Evolutionary conservation across 64 coral and sea anemone genomes (phyloP).

Genomic region (Stichodactyla mertensii): DNA sequence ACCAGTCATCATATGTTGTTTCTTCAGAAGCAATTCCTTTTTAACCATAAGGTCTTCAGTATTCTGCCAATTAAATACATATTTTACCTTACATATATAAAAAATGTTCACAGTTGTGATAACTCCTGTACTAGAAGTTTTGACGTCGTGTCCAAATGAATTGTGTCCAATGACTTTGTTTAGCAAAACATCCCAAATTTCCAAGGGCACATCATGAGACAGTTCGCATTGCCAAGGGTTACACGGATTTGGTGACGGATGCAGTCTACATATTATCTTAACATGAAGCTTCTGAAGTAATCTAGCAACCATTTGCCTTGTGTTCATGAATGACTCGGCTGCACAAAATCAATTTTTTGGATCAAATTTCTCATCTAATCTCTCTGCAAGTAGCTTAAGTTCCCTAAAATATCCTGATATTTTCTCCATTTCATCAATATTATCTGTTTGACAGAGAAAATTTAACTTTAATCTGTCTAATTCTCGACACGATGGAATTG

Average conservation of each 20-base stretch:
- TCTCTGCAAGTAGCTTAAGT: no score
- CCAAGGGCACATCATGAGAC: background rate
- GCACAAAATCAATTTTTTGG: background rate
- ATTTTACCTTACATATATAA: slow-evolving; percentile 12
- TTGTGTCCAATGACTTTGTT: background rate
- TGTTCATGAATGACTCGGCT: background rate
- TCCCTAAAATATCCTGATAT: no score
- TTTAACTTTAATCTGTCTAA: no score
- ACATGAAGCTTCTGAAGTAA: slow-evolving; percentile 1
- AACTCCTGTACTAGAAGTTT: background rate
- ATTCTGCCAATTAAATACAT: slow-evolving; percentile 7
- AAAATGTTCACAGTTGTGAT: background rate
- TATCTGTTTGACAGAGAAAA: no score
- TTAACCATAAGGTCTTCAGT: background rate
- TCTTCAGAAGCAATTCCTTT: background rate
- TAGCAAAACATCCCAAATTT: background rate
- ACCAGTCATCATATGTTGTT: background rate
- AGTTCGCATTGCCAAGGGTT: slow-evolving; percentile 11
- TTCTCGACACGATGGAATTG: no score
- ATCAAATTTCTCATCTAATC: background rate
- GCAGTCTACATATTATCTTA: background rate
- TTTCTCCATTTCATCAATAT: no score
- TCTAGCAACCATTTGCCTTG: background rate
- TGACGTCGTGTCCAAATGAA: slow-evolving; percentile 14
- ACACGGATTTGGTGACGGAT: background rate